Conservation (phyloP, 2,888 invertebrate species). For the Plagodis pulveraria region DNA sequence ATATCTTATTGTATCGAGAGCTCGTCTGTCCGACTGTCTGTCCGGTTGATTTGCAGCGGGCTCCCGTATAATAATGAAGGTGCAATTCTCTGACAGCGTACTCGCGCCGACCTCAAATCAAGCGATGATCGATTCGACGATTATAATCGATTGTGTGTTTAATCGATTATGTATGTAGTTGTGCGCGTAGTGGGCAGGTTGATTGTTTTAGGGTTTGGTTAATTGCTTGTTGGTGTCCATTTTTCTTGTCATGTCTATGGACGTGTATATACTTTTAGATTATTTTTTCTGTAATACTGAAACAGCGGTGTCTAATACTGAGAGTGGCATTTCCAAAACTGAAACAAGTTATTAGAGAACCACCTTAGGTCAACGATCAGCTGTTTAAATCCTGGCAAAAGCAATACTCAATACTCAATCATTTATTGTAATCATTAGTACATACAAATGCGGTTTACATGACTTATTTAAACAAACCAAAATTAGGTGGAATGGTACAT, state of each 20-base stretch:
- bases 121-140: slow-evolving; percentile 66
- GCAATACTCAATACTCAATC: no score
- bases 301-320: no score
- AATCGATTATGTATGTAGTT: slow-evolving; percentile 54
- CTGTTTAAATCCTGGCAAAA: no score
- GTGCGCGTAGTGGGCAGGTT: not conserved
- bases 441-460: no score
- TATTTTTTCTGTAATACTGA: no score
- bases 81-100: slow-evolving; percentile 62
- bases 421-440: no score
- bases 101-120: slow-evolving; percentile 55
- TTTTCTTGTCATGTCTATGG: not conserved
- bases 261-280: no score
- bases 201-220: slow-evolving; percentile 33
- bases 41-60: slow-evolving; percentile 68
- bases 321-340: no score
- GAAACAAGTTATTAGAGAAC: no score
- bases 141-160: slow-evolving; percentile 57
- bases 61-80: slow-evolving; percentile 77
- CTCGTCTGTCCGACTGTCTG: slow-evolving; percentile 71
- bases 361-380: no score
- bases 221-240: not conserved
- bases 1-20: slow-evolving; percentile 70
- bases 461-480: no score
- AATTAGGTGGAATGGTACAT: no score